A percentile compares a stretch with the other conserved stretches of the same genome.
These are phyloP conservation scores for Drosophila longiperda DNA, from an alignment of 2,888 invertebrate species.

Conservation along the genomic window DNA sequence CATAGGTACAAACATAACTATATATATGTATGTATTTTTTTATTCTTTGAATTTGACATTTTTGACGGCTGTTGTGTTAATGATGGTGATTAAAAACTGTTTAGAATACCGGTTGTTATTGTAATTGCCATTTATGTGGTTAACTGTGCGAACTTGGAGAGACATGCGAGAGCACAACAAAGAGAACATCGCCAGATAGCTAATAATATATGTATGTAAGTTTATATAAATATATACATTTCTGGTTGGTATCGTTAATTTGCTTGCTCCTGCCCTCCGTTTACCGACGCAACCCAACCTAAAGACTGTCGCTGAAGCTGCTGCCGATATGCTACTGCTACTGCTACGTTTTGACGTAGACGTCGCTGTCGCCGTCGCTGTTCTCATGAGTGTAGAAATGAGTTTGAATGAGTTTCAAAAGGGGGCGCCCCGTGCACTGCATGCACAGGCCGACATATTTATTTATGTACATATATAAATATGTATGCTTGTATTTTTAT, in stretches of 20 bases:
- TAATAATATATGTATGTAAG: constrained; percentile 11
- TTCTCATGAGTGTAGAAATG: constrained; percentile 67
- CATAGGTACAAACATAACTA: neutral
- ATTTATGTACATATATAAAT: constrained; percentile 13
- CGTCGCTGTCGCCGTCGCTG: constrained; percentile 25
- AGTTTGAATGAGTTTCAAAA: constrained; percentile 69
- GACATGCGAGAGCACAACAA: constrained; percentile 24
- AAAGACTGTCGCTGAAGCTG: constrained; percentile 27
- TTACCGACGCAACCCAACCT: constrained; percentile 14
- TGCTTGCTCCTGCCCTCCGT: constrained; percentile 1
- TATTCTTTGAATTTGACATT: constrained; percentile 13
- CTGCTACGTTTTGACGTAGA: constrained; percentile 27
- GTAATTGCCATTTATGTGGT: constrained; percentile 62
- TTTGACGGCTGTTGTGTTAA: constrained; percentile 46
- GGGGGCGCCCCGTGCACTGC: constrained; percentile 42
- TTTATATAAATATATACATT: constrained; percentile 14
- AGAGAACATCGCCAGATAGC: constrained; percentile 25
- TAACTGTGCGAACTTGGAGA: constrained; percentile 32
- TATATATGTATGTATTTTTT: neutral
- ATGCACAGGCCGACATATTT: constrained; percentile 29
- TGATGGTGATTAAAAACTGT: constrained; percentile 59
- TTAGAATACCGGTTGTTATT: constrained; percentile 73
- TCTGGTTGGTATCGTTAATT: constrained; percentile 41
- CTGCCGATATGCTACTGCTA: constrained; percentile 56
- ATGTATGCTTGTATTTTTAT: constrained; percentile 15